phyloP scores from a whole-genome alignment of 2,888 invertebrate genomes.

The Synanthedon vespiformis region DNA sequence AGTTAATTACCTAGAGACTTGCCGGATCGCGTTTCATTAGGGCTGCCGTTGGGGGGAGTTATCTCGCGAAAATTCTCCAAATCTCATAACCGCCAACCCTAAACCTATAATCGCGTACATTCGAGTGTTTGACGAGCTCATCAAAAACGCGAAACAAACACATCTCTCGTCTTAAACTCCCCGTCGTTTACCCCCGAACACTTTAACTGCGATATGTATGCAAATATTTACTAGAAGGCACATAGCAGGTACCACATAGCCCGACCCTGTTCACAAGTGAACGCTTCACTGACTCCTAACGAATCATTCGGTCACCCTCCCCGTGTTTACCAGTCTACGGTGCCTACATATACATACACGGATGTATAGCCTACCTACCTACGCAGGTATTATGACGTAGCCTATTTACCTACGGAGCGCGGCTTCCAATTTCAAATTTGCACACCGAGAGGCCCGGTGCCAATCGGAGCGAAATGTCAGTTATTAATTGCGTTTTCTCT shows the following conservation, averaged over 20 bases:
- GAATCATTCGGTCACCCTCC: slow-evolving; percentile 33
- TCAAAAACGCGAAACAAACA: slow-evolving; percentile 16
- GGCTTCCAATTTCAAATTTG: slow-evolving; percentile 50
- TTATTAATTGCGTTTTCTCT: slow-evolving; percentile 64
- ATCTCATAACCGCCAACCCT: slow-evolving; percentile 2
- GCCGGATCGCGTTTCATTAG: slow-evolving; percentile 52
- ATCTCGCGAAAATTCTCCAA: slow-evolving; percentile 10
- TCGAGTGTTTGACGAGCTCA: slow-evolving; percentile 13
- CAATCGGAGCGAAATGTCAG: slow-evolving; percentile 28
- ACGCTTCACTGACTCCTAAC: slow-evolving; percentile 61
- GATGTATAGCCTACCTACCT: slow-evolving; percentile 10
- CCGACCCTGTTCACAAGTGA: slow-evolving; percentile 58
- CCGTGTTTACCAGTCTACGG: slow-evolving; percentile 17
- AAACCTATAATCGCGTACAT: slow-evolving; percentile 1
- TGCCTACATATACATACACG: slow-evolving; percentile 4
- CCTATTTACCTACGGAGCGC: slow-evolving; percentile 40
- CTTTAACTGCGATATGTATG: slow-evolving; percentile 54
- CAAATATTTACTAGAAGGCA: slow-evolving; percentile 62
- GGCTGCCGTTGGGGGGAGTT: slow-evolving; percentile 19
- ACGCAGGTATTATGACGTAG: slow-evolving; percentile 15
- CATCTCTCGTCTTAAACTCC: slow-evolving; percentile 16
- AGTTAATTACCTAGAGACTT: slow-evolving; percentile 69
- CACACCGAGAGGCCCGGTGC: slow-evolving; percentile 29
- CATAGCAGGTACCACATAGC: slow-evolving; percentile 52
- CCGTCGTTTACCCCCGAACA: slow-evolving; percentile 28